These are phyloP conservation scores for Philotrypesis tridentata DNA, from an alignment of 1,140 invertebrate species.

Conservation along the genomic window DNA sequence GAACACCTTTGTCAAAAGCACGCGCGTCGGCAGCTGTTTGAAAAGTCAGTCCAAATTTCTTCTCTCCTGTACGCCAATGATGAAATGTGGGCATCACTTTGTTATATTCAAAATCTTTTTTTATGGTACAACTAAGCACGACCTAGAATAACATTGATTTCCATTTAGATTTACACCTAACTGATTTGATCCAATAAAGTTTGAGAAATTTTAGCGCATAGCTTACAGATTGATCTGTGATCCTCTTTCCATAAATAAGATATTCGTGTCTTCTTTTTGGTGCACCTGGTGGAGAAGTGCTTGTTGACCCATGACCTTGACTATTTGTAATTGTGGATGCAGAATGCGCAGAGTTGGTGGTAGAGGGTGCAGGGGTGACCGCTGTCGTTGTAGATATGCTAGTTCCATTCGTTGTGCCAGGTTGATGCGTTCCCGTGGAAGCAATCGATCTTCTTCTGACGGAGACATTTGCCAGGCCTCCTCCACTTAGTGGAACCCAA, in stretches of 20 bases:
- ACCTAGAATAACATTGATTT: slow-evolving; percentile 77
- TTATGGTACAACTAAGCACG: slow-evolving; percentile 94
- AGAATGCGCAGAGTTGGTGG: slow-evolving; percentile 58
- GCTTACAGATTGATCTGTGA: slow-evolving; percentile 92
- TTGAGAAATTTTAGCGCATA: neutral
- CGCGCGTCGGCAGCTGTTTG: slow-evolving; percentile 94
- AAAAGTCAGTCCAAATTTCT: slow-evolving; percentile 96
- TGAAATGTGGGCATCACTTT: slow-evolving; percentile 99
- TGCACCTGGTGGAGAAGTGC: slow-evolving; percentile 64
- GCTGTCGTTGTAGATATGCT: slow-evolving; percentile 56
- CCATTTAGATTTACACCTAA: neutral
- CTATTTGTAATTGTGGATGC: slow-evolving; percentile 50
- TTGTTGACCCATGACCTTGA: slow-evolving; percentile 64
- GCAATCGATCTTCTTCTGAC: slow-evolving; percentile 81
- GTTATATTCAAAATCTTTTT: slow-evolving; percentile 97
- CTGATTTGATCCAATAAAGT: neutral
- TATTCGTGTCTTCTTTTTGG: slow-evolving; percentile 84
- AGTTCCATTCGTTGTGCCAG: slow-evolving; percentile 58
- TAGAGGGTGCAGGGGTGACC: slow-evolving; percentile 48
- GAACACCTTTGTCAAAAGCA: slow-evolving; percentile 94
- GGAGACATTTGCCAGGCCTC: slow-evolving; percentile 93
- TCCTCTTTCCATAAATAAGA: slow-evolving; percentile 92
- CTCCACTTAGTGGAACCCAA: slow-evolving; percentile 95
- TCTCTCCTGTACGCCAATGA: slow-evolving; percentile 96
- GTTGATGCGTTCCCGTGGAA: slow-evolving; percentile 55